A percentile compares a stretch with the other conserved stretches of the same genome.
Conservation (phyloP, 2,797 vertebrate genomes). For the Macrochelys suwanniensis region DNA sequence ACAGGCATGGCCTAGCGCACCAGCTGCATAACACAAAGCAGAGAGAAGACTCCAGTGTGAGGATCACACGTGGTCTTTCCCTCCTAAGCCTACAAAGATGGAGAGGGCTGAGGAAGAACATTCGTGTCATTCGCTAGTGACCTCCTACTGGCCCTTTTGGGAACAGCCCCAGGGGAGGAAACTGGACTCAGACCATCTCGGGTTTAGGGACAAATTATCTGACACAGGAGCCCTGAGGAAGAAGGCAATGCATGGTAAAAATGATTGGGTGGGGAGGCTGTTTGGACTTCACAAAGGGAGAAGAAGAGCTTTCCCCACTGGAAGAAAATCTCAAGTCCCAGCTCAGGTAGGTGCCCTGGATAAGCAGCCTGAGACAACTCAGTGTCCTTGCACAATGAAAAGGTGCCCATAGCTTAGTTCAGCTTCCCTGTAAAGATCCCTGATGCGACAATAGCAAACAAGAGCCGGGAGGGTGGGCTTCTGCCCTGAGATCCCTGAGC, state of each 20-base stretch:
- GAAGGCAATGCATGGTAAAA: background rate
- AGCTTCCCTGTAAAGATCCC: background rate
- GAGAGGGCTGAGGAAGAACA: background rate
- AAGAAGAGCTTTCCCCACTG: background rate
- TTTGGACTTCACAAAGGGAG: background rate
- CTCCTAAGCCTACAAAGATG: background rate
- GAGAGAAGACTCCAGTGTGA: background rate
- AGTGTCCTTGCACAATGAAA: background rate
- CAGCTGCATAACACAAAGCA: background rate
- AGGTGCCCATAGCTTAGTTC: background rate
- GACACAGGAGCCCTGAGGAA: background rate
- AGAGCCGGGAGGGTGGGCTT: fast-evolving
- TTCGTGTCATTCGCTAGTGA: background rate
- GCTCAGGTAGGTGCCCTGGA: background rate
- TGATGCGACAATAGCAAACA: background rate
- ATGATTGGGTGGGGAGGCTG: background rate
- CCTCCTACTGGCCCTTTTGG: background rate
- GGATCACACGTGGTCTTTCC: background rate
- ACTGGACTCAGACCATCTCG: background rate
- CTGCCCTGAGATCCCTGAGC: background rate
- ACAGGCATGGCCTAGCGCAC: background rate
- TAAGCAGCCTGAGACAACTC: background rate
- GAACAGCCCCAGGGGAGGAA: background rate
- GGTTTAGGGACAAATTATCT: fast-evolving
- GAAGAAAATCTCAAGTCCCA: fast-evolving